Evolutionary conservation across 2,113 vertebrate genomes (phyloP).

Genomic region (Gulo gulo): DNA sequence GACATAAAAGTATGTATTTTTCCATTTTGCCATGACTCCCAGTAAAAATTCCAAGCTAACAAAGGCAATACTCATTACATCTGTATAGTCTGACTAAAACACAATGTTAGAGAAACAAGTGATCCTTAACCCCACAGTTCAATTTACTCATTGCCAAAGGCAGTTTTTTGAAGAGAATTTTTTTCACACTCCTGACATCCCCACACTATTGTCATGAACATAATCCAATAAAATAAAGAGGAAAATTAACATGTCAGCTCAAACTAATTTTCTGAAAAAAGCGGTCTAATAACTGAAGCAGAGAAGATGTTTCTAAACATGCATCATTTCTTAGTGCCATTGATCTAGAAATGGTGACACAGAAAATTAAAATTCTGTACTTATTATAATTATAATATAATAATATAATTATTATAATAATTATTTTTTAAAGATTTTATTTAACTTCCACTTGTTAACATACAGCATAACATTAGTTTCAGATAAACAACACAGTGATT

Average conservation of each 20-base stretch:
- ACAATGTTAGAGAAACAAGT: not conserved
- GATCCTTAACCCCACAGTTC: not conserved
- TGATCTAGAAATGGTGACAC: not conserved
- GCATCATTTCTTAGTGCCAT: not conserved
- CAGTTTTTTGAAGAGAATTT: not conserved
- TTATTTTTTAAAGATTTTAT: not conserved
- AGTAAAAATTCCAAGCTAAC: slow-evolving; percentile 20
- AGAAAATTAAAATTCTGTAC: not conserved
- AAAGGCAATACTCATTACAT: not conserved
- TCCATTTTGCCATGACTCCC: not conserved
- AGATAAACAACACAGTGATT: not conserved
- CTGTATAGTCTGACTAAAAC: not conserved
- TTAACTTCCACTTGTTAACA: not conserved
- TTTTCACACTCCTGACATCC: not conserved
- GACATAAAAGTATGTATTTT: not conserved
- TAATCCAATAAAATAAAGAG: not conserved
- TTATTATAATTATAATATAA: not conserved
- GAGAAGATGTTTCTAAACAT: not conserved
- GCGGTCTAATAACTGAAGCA: not conserved
- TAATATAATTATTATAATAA: not conserved
- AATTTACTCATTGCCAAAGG: not conserved
- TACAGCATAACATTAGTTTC: not conserved
- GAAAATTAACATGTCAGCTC: not conserved
- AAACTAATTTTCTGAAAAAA: not conserved
- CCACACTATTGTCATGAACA: not conserved